Conservation (phyloP, 2,888 invertebrate genomes). For the Zaprionus obscuricornis region DNA sequence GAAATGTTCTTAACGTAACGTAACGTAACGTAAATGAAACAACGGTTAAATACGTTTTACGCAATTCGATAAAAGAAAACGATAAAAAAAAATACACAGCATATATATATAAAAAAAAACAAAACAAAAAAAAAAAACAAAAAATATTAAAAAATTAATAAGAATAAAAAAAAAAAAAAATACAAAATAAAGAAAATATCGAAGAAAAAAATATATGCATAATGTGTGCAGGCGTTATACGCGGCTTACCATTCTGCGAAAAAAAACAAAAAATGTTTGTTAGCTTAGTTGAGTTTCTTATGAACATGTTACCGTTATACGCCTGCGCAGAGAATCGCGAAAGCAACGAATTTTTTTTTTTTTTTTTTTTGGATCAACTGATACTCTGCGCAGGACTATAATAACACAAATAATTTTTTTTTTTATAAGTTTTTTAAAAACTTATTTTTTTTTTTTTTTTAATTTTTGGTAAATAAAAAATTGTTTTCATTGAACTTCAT, state of each 20-base stretch:
- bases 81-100: constrained; percentile 9
- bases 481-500: too few species aligned
- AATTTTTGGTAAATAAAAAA: too few species aligned
- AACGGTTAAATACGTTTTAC: constrained; percentile 56
- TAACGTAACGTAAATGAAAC: constrained; percentile 3
- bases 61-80: constrained; percentile 36
- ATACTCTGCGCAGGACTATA: constrained; percentile 11
- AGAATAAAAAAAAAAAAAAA: constrained; percentile 7
- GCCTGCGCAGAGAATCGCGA: constrained; percentile 33
- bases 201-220: constrained; percentile 18
- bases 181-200: not conserved
- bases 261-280: not conserved
- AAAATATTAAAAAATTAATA: not conserved
- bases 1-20: not conserved
- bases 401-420: not conserved
- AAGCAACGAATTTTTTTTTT: not conserved
- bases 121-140: not conserved
- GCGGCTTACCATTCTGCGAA: constrained; percentile 21
- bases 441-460: too few species aligned
- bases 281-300: not conserved
- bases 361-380: not conserved
- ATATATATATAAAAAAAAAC: constrained; percentile 8
- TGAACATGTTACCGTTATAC: constrained; percentile 45
- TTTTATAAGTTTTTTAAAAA: too few species aligned
- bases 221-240: constrained; percentile 58